Percentiles rank a stretch among this genome's conserved stretches.
phyloP scores from a whole-genome alignment of 1,140 invertebrate species.

The Drosophila serrata region DNA sequence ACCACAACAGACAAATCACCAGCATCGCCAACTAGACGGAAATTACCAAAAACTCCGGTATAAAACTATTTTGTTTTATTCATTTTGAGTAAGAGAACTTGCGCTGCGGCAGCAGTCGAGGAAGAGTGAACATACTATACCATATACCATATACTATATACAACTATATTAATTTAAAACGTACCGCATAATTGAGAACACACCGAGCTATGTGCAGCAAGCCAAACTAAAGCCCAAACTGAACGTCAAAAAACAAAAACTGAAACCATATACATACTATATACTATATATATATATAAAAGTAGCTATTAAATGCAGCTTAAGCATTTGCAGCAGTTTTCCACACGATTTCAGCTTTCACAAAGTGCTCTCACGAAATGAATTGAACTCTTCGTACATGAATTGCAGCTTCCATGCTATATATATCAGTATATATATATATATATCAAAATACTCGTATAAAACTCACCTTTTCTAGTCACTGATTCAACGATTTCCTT shows the following conservation, averaged over 20 bases:
- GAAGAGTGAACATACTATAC: conserved; percentile 27
- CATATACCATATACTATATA: conserved; percentile 20
- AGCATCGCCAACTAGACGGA: conserved; percentile 94
- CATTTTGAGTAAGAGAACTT: conserved; percentile 53
- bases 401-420: conserved; percentile 64
- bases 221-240: conserved; percentile 24
- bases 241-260: conserved; percentile 18
- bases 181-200: conserved; percentile 35
- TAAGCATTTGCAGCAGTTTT: conserved; percentile 72
- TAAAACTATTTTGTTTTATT: conserved; percentile 87
- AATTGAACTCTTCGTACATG: conserved; percentile 53
- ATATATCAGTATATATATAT: conserved; percentile 23
- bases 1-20: conserved; percentile 92
- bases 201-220: conserved; percentile 47
- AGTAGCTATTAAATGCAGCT: conserved; percentile 71
- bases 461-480: conserved; percentile 42
- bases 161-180: conserved; percentile 31
- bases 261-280: conserved; percentile 39
- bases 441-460: conserved; percentile 47
- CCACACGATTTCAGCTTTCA: conserved; percentile 74
- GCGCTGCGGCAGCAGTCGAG: conserved; percentile 47
- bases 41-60: conserved; percentile 97
- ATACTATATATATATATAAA: conserved; percentile 41
- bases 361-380: conserved; percentile 59
- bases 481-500: conserved; percentile 49